Evolutionary conservation across 2,888 invertebrate genomes (phyloP).

Genomic region (Dusona sp.): DNA sequence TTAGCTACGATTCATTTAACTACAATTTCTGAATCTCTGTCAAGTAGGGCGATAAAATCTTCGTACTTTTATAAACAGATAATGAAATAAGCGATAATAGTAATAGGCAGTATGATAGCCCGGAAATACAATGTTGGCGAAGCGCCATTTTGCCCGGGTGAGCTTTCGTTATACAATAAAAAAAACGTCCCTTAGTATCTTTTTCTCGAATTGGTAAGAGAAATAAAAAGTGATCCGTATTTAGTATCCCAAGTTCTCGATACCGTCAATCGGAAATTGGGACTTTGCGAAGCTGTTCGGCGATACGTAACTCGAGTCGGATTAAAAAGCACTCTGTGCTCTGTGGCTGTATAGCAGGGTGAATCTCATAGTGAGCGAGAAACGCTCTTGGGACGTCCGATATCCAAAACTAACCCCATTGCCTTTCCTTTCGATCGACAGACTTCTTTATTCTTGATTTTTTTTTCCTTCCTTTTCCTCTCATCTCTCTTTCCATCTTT

Average conservation of each 20-base stretch:
- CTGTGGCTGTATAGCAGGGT: conserved; percentile 38
- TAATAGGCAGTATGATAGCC: conserved; percentile 1
- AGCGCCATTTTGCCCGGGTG: not conserved
- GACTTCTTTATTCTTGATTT: conserved; percentile 54
- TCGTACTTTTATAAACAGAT: not conserved
- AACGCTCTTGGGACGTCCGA: conserved; percentile 62
- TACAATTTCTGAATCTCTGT: not conserved
- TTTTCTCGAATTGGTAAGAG: conserved; percentile 2
- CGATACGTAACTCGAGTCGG: conserved; percentile 54
- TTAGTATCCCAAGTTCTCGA: conserved; percentile 1
- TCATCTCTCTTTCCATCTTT: conserved; percentile 17
- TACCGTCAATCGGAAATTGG: conserved; percentile 59
- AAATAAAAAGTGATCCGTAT: conserved; percentile 5
- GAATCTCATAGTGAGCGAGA: conserved; percentile 45
- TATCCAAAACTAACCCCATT: conserved; percentile 36
- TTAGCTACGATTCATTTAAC: not conserved
- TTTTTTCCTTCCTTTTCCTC: conserved; percentile 40
- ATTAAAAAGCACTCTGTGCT: conserved; percentile 66
- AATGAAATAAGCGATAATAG: conserved; percentile 13
- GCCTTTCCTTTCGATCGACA: conserved; percentile 55
- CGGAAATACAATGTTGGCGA: not conserved
- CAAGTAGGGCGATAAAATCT: not conserved
- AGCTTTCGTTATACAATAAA: not conserved
- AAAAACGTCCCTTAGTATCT: not conserved
- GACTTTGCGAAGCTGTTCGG: conserved; percentile 55